Percentiles rank a stretch among this genome's conserved stretches.
Conservation (phyloP, 2,888 invertebrate species). For the Hypomecis atomaria region DNA sequence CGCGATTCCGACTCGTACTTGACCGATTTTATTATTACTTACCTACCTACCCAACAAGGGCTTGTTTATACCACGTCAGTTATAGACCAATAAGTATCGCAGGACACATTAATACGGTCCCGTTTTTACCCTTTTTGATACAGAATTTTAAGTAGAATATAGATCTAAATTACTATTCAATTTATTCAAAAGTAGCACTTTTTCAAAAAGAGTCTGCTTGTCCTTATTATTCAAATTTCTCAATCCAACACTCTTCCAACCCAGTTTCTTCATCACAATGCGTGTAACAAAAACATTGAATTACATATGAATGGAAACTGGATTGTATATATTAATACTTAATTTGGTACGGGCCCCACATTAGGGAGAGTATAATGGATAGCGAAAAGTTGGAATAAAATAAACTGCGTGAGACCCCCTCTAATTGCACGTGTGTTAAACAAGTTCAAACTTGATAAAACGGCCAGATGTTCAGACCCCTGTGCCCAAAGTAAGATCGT, state of each 20-base stretch:
- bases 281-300: slow-evolving; percentile 76
- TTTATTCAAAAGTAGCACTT: slow-evolving; percentile 39
- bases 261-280: slow-evolving; percentile 75
- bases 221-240: slow-evolving; percentile 78
- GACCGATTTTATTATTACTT: too few relatives aligned
- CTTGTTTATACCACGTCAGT: too few relatives aligned
- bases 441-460: slow-evolving; percentile 68
- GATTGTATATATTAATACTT: slow-evolving; percentile 81
- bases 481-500: slow-evolving; percentile 31
- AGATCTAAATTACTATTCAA: slow-evolving; percentile 28
- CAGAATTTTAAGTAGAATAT: background rate
- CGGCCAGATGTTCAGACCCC: slow-evolving; percentile 53
- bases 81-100: too few relatives aligned
- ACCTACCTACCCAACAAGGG: too few relatives aligned
- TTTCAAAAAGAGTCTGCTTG: slow-evolving; percentile 61
- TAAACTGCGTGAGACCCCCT: slow-evolving; percentile 60
- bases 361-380: slow-evolving; percentile 77
- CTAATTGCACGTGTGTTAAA: slow-evolving; percentile 70
- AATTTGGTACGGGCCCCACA: slow-evolving; percentile 78
- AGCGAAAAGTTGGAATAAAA: slow-evolving; percentile 73
- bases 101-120: too few relatives aligned
- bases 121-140: too few relatives aligned
- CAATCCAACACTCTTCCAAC: slow-evolving; percentile 76
- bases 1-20: too few relatives aligned
- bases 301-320: slow-evolving; percentile 82